Evolutionary conservation across 2,113 vertebrate genomes (phyloP), one percentile per base, ranked within the genome.

Genomic region (Neodontobutis hainanensis): DNA sequence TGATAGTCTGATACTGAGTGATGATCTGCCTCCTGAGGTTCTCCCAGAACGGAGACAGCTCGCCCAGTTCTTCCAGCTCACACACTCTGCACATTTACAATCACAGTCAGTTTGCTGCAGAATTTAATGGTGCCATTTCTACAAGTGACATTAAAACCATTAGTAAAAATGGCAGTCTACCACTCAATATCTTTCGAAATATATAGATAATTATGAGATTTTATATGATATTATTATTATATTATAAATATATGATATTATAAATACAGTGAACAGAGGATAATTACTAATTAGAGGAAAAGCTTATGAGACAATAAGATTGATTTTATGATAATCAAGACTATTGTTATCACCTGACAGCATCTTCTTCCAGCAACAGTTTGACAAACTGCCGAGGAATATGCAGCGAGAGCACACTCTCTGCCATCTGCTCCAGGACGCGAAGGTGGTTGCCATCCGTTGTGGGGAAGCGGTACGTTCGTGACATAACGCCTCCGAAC

Each of bases 391-490:
- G 97, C 61, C 97, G 93, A 15, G 97, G 97, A 56, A 99, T 93
- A 12, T 98, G 94, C 58, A 99, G 86, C 0, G 97, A 98, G 4
- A 99, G 94, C 36, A 91, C 61, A 0, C 96, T 99, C 89, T 99
- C 97, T 0, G 96, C 96, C 97, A 99, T 99, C 90, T 99, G 97
- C 90, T 99, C 97, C 90, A 99, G 88, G 78, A 97, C 94, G 50
- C 97, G 93, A 60, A 99, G 87, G 83, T 98, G 97, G 91, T 98
- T 98, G 42, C 97, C 97, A 1, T 99, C 97, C 0, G 96, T 99
- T 60, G 96, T 99, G 70, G 97, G 96, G 75, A 99, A 95, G 4
- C 97, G 96, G 83, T 99, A 99, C 87, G 95, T 98, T 64, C 97
- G 92, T 16, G 96, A 98, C 93, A 99, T 97, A 75, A 96, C 95